phyloP scores from a whole-genome alignment of 2,113 vertebrate species.

The Brachypteracias leptosomus region DNA sequence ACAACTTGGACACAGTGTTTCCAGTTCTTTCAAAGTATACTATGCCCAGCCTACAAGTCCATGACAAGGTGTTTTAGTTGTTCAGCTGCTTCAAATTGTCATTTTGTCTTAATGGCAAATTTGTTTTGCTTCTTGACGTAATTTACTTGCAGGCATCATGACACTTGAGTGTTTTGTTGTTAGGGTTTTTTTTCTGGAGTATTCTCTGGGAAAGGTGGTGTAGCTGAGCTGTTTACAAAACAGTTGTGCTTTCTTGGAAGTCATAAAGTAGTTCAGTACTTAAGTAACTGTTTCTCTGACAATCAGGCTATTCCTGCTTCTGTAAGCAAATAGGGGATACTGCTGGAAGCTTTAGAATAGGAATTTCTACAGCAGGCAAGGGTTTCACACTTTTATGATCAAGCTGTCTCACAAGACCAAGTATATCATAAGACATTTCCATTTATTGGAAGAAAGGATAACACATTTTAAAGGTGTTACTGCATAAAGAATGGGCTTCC shows the following conservation, averaged over 20 bases:
- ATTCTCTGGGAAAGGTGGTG: background rate
- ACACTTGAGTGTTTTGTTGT: background rate
- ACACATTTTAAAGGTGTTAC: background rate
- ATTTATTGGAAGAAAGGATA: background rate
- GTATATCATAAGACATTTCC: background rate
- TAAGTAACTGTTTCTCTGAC: background rate
- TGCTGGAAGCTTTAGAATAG: background rate
- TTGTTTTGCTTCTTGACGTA: background rate
- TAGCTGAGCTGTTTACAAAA: conserved; percentile 12
- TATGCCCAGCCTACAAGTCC: background rate
- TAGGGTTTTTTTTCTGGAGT: background rate
- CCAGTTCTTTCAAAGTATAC: background rate
- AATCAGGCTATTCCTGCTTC: background rate
- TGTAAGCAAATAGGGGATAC: background rate
- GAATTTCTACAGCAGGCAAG: background rate
- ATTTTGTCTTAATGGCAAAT: background rate
- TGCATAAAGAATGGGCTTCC: accelerated
- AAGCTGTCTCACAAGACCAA: background rate
- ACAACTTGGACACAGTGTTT: background rate
- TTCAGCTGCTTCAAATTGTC: background rate
- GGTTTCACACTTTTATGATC: background rate
- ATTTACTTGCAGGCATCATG: background rate
- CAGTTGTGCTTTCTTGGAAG: conserved; percentile 19
- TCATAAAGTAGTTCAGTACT: background rate
- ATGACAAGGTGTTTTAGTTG: background rate